A percentile compares a stretch with the other conserved stretches of the same genome.
Conservation (phyloP, 2,888 invertebrate genomes). For the Sesamia inferens region DNA sequence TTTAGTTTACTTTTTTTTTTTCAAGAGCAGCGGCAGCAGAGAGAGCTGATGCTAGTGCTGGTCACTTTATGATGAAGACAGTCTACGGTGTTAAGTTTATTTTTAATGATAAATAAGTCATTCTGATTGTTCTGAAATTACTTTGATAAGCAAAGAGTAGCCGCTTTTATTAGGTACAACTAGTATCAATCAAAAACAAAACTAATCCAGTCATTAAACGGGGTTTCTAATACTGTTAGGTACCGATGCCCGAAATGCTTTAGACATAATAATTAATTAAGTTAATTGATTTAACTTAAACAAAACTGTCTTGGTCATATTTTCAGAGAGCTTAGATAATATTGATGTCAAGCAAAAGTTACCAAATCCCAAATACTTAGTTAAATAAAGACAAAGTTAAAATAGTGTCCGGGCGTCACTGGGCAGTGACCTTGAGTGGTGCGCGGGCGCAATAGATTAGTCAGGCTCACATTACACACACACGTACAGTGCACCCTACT, state of each 20-base stretch:
- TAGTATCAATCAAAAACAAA: not conserved
- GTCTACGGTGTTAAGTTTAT: not conserved
- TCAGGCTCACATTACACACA: constrained; percentile 71
- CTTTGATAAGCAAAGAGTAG: not conserved
- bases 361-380: constrained; percentile 65
- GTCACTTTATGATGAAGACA: not conserved
- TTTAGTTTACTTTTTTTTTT: constrained; percentile 8
- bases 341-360: constrained; percentile 31
- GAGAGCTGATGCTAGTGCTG: not conserved
- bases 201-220: not conserved
- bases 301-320: too few species aligned
- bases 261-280: not conserved
- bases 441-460: constrained; percentile 83
- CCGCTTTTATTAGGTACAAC: not conserved
- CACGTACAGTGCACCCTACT: constrained; percentile 59
- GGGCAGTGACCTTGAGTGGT: constrained; percentile 86
- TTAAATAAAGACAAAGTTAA: constrained; percentile 74
- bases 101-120: not conserved
- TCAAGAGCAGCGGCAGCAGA: not conserved
- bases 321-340: not conserved
- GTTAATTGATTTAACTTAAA: not conserved
- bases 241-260: not conserved
- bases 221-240: not conserved
- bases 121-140: not conserved
- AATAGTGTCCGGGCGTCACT: constrained; percentile 80